Conservation (phyloP, 1,140 invertebrate genomes). For the Drosophila sturtevanti region DNA sequence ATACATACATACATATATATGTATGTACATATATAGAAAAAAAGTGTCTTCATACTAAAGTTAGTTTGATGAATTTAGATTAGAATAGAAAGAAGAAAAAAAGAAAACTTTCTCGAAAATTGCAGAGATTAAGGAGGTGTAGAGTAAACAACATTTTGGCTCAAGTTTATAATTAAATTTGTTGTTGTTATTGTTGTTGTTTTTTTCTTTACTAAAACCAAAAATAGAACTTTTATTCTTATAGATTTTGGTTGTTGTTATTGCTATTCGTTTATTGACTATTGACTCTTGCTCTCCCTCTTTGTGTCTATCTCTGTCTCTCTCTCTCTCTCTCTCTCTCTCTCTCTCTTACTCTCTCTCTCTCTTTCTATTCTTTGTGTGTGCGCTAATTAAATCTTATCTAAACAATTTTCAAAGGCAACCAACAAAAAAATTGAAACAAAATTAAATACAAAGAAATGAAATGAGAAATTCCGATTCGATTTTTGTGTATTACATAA, state of each 20-base stretch:
- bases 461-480: constrained; percentile 5
- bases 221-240: neutral
- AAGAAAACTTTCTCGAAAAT: neutral
- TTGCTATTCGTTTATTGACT: constrained; percentile 7
- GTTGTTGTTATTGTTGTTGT: neutral
- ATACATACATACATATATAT: no score
- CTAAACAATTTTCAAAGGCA: constrained; percentile 9
- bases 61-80: neutral
- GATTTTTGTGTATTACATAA: constrained; percentile 8
- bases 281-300: neutral
- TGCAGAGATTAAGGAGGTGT: neutral
- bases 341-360: neutral
- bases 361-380: neutral
- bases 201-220: neutral
- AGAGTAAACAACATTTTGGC: constrained; percentile 1
- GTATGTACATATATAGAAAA: no score
- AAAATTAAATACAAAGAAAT: neutral
- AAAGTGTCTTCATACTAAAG: no score
- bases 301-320: no score
- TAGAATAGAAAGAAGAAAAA: neutral
- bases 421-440: neutral
- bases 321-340: no score
- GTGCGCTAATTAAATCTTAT: constrained; percentile 3
- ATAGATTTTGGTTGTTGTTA: neutral
- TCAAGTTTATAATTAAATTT: constrained; percentile 7